phyloP scores from a whole-genome alignment of 2,113 vertebrate genomes.

The Laticauda laticaudata region DNA sequence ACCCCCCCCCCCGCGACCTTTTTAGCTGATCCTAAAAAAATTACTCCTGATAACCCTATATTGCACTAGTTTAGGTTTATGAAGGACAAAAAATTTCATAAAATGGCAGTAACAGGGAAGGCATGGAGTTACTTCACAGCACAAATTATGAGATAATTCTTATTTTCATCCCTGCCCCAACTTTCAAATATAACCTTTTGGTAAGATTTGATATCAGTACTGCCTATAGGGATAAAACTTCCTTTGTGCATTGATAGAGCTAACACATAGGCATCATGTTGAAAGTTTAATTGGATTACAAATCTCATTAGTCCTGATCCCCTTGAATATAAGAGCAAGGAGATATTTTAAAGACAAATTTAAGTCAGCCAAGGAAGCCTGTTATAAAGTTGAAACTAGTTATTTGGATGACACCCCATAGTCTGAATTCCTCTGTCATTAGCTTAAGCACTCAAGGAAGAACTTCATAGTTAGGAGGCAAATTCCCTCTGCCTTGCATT shows the following conservation, averaged over 20 bases:
- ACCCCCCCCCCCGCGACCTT: not conserved
- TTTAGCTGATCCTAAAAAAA: not conserved
- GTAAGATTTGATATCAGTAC: not conserved
- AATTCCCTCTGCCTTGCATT: not conserved
- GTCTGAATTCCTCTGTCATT: not conserved
- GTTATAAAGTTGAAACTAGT: not conserved
- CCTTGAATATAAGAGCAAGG: not conserved
- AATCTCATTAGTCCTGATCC: not conserved
- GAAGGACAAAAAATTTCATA: not conserved
- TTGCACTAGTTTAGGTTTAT: not conserved
- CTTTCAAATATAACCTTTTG: not conserved
- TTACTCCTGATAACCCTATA: not conserved
- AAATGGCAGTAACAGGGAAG: not conserved
- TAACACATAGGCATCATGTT: not conserved
- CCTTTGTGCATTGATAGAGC: not conserved
- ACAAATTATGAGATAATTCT: not conserved
- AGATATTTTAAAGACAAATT: not conserved
- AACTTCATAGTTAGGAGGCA: not conserved
- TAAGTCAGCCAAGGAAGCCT: not conserved
- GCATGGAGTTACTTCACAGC: not conserved
- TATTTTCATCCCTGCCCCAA: not conserved
- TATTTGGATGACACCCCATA: not conserved
- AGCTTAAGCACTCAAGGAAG: not conserved
- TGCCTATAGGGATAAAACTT: not conserved
- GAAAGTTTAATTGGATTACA: not conserved